Conservation (phyloP, 2,888 invertebrate genomes). For the Diogma glabrata region DNA sequence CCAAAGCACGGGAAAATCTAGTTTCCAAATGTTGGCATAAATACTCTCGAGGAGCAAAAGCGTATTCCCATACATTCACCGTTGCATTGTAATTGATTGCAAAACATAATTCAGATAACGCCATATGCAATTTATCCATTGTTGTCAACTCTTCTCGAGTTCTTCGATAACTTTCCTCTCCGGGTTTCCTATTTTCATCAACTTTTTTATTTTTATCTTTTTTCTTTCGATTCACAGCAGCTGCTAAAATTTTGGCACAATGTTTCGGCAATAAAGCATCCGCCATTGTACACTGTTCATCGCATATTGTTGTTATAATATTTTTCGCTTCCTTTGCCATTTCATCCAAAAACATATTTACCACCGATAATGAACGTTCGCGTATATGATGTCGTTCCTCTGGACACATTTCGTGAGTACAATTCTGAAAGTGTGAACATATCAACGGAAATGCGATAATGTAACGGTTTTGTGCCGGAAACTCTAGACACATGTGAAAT, state of each 20-base stretch:
- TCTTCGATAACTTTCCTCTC: conserved; percentile 90
- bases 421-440: conserved; percentile 95
- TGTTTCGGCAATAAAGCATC: conserved; percentile 92
- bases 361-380: conserved; percentile 88
- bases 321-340: conserved; percentile 99
- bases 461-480: conserved; percentile 96
- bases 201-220: conserved; percentile 84
- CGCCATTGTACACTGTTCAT: conserved; percentile 94
- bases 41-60: conserved; percentile 96
- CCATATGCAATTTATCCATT: conserved; percentile 99
- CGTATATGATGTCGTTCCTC: conserved; percentile 96
- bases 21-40: conserved; percentile 93
- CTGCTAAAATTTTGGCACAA: conserved; percentile 82
- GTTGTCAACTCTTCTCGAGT: conserved; percentile 93
- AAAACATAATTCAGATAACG: conserved; percentile 90
- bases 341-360: conserved; percentile 95
- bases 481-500: conserved; percentile 97
- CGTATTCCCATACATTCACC: conserved; percentile 97
- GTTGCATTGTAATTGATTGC: conserved; percentile 95
- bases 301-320: conserved; percentile 96
- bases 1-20: conserved; percentile 79
- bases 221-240: conserved; percentile 78
- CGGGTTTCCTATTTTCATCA: conserved; percentile 81
- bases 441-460: conserved; percentile 96
- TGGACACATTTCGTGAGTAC: conserved; percentile 95